These are phyloP conservation scores for Perizoma affinitatum DNA, from an alignment of 2,888 invertebrate species.

Conservation along the genomic window DNA sequence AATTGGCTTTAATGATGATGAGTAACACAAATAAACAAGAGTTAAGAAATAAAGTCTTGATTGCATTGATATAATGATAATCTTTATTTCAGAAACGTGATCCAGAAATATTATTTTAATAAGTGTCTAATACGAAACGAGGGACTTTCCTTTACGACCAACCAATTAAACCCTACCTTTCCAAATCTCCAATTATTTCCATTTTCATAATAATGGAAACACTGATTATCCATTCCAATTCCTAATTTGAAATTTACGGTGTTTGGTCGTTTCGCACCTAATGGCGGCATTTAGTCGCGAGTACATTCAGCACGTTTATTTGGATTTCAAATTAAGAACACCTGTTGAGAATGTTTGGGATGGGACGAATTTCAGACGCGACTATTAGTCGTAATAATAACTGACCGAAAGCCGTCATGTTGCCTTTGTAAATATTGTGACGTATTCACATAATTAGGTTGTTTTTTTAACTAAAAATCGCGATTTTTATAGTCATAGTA, in stretches of 20 bases:
- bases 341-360: conserved; percentile 62
- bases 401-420: too few relatives aligned
- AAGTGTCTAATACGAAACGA: conserved; percentile 12
- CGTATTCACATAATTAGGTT: too few relatives aligned
- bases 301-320: conserved; percentile 60
- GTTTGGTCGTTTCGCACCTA: conserved; percentile 47
- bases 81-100: background rate
- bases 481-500: too few relatives aligned
- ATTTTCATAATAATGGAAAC: conserved; percentile 37
- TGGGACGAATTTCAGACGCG: conserved; percentile 15
- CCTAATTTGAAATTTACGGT: conserved; percentile 47
- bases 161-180: conserved; percentile 23
- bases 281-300: conserved; percentile 54
- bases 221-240: conserved; percentile 40
- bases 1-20: too few relatives aligned
- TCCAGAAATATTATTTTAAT: conserved; percentile 13
- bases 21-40: too few relatives aligned
- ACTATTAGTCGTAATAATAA: conserved; percentile 17
- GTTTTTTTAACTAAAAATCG: too few relatives aligned
- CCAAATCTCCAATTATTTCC: conserved; percentile 27
- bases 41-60: too few relatives aligned
- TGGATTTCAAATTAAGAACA: conserved; percentile 73
- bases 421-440: too few relatives aligned
- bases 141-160: conserved; percentile 11
- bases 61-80: too few relatives aligned